Evolutionary conservation across 2,113 vertebrate species (phyloP), one percentile per base, ranked within the genome.

Genomic region (Thomomys bottae): DNA sequence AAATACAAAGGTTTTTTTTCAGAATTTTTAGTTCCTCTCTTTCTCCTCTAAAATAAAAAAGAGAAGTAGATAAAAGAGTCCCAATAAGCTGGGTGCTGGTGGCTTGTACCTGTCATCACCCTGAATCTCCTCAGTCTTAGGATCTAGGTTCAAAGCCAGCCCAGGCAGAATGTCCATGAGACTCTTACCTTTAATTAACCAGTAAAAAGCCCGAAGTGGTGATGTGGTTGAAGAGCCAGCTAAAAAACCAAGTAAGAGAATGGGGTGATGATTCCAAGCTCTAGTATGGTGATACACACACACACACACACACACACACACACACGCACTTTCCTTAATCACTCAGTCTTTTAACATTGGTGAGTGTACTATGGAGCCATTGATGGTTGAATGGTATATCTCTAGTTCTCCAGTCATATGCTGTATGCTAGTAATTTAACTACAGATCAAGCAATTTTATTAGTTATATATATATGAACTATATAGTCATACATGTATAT

Each of bases 11-110:
- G n/a, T n/a, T 68, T 57, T 8, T 87, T 84, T 87, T 57, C 38
- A 66, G 59, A 80, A 34, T 36, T 61, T 84, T 76, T 61, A 30
- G 10, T 38, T 88, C 24, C 23, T 89, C 30, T 2, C 21, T 42
- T 76, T 77, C 11, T 76, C 7, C 6, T 42, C 78, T 90, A 80
- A 93, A 75, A 89, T 84, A 57, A 32, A 23, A 34, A 84, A 77
- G 42, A 54, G 15, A 26, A 8, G 23, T 63, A 15, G 6, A 42
- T 77, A 86, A 78, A 68, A 68, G 45, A 82, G 40, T 17, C 49
- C 49, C 49, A 54, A 15, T 54, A 18, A 54, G 49, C 49, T 4
- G 49, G 49, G 49, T 54, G 49, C 49, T 54, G 49, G 49, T 54
- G 17, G 49, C 14, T 54, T 3, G 18, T 15, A 54, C 49, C 14